These are phyloP conservation scores for Somateria mollissima DNA, from an alignment of 2,797 vertebrate species.

Conservation along the genomic window DNA sequence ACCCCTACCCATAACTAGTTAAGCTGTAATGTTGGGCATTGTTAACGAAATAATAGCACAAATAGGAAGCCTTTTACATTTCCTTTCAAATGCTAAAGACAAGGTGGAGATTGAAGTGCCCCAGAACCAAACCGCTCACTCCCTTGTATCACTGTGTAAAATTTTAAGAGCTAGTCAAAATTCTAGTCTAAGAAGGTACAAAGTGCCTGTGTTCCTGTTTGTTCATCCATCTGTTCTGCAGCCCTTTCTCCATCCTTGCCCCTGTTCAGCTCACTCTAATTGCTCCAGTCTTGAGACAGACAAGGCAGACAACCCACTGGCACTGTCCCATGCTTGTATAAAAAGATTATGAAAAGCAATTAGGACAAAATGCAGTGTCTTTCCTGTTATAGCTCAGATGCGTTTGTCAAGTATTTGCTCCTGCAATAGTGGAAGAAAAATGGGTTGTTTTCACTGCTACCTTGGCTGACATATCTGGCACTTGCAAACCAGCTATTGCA, in stretches of 20 bases:
- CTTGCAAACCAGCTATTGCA: constrained; percentile 43
- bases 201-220: constrained; percentile 46
- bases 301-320: constrained; percentile 57
- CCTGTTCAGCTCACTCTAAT: constrained; percentile 45
- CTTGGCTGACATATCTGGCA: constrained; percentile 59
- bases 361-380: constrained; percentile 42
- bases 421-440: constrained; percentile 41
- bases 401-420: constrained; percentile 55
- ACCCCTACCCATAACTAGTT: constrained; percentile 22
- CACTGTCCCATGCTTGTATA: constrained; percentile 43
- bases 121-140: not conserved
- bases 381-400: constrained; percentile 52
- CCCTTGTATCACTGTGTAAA: not conserved
- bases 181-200: constrained; percentile 10
- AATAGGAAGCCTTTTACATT: constrained; percentile 33
- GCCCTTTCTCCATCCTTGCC: constrained; percentile 11
- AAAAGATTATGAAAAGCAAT: constrained; percentile 65
- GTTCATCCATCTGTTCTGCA: constrained; percentile 64
- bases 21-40: not conserved
- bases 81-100: constrained; percentile 52
- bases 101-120: constrained; percentile 11
- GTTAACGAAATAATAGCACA: constrained; percentile 1
- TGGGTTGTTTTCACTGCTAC: constrained; percentile 46
- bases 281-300: constrained; percentile 58
- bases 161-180: constrained; percentile 11